phyloP scores from a whole-genome alignment of 2,113 vertebrate genomes.

The Malurus alboscapulatus region DNA sequence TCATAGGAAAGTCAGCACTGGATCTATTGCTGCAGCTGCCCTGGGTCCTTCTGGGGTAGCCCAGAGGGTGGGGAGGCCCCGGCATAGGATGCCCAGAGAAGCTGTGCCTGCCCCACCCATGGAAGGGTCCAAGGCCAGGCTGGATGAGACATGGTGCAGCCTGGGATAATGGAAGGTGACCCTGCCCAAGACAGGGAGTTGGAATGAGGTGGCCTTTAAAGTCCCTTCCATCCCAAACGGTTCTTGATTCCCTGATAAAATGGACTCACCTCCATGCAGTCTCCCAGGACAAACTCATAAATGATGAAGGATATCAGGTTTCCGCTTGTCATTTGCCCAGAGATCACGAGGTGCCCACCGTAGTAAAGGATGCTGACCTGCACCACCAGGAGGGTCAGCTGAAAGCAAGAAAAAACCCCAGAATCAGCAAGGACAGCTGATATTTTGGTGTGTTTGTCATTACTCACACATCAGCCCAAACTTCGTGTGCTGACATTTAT shows the following conservation, averaged over 20 bases:
- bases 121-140: background rate
- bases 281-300: slow-evolving; percentile 89
- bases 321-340: slow-evolving; percentile 87
- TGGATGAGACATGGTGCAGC: background rate
- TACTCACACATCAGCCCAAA: background rate
- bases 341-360: slow-evolving; percentile 89
- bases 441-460: background rate
- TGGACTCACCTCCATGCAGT: slow-evolving; percentile 87
- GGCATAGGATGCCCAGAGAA: background rate
- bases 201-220: background rate
- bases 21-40: background rate
- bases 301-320: slow-evolving; percentile 90
- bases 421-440: background rate
- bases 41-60: background rate
- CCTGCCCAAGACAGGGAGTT: background rate
- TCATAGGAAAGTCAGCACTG: background rate
- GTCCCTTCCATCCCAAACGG: background rate
- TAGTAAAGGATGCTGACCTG: slow-evolving; percentile 93
- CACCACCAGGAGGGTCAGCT: slow-evolving; percentile 88
- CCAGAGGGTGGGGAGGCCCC: background rate
- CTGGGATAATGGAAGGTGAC: background rate
- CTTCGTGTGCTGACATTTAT: background rate
- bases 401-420: slow-evolving; percentile 4
- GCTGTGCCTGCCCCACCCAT: background rate
- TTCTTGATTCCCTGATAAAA: background rate